Conservation (phyloP, 2,888 invertebrate species). For the Drosophila villosipedis region DNA sequence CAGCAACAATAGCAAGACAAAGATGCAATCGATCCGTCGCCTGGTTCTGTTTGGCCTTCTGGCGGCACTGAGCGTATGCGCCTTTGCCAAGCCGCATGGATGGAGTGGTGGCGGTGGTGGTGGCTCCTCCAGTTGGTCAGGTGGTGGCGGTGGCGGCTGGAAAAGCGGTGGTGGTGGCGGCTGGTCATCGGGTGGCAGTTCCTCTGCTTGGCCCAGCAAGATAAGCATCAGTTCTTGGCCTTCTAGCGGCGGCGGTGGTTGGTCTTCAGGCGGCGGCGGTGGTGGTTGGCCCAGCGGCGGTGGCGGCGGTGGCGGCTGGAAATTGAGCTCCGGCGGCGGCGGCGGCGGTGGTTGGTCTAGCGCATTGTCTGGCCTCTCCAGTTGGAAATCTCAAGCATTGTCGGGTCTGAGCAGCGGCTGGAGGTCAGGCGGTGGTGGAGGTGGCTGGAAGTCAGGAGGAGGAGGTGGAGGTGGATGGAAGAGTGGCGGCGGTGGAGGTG, state of each 20-base stretch:
- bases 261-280: conserved; percentile 22
- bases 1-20: conserved; percentile 22
- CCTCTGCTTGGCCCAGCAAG: conserved; percentile 48
- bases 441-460: conserved; percentile 36
- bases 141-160: conserved; percentile 53
- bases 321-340: conserved; percentile 44
- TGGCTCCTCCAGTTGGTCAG: conserved; percentile 50
- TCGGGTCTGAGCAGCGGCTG: conserved; percentile 53
- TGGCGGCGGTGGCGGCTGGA: conserved; percentile 50
- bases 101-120: conserved; percentile 59
- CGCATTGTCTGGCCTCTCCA: conserved; percentile 33
- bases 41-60: conserved; percentile 48
- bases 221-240: conserved; percentile 49
- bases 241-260: conserved; percentile 35
- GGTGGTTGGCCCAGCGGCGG: conserved; percentile 40
- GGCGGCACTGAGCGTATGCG: conserved; percentile 52
- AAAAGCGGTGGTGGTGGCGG: conserved; percentile 34
- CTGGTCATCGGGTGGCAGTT: conserved; percentile 55
- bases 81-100: conserved; percentile 64
- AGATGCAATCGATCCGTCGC: conserved; percentile 61
- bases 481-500: conserved; percentile 21
- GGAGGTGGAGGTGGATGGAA: conserved; percentile 30
- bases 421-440: conserved; percentile 46
- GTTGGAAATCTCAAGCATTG: conserved; percentile 41
- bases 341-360: conserved; percentile 44